Evolutionary conservation across 2,888 invertebrate genomes (phyloP).

Genomic region (Cristatella mucedo): DNA sequence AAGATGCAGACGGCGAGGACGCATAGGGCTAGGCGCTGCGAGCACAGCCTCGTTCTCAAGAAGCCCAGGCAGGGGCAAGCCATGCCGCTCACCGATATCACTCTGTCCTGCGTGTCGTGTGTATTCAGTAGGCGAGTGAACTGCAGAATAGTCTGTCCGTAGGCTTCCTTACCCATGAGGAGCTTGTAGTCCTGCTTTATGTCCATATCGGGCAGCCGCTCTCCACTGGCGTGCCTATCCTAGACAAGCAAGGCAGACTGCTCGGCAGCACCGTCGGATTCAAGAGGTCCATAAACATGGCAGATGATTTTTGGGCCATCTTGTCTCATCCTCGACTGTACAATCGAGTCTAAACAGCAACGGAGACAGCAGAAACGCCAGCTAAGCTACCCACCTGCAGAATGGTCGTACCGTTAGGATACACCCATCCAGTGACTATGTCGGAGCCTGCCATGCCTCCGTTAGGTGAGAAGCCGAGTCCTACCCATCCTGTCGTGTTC

Average conservation of each 20-base stretch:
- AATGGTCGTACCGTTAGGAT: neutral
- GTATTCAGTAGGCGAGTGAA: slow-evolving; percentile 8
- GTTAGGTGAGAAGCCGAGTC: slow-evolving; percentile 9
- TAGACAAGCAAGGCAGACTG: too few relatives aligned
- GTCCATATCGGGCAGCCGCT: slow-evolving; percentile 7
- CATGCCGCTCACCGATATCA: slow-evolving; percentile 9
- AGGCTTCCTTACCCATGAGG: slow-evolving; percentile 5
- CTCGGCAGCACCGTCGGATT: too few relatives aligned
- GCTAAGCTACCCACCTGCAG: neutral
- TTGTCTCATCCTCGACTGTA: neutral
- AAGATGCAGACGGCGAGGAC: too few relatives aligned
- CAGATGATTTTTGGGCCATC: neutral
- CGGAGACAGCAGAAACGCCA: neutral
- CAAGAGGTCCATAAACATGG: neutral
- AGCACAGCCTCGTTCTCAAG: too few relatives aligned
- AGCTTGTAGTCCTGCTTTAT: slow-evolving; percentile 11
- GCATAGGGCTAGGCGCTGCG: too few relatives aligned
- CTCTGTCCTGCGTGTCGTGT: slow-evolving; percentile 10
- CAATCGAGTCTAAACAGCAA: neutral
- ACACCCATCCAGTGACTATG: slow-evolving; percentile 10
- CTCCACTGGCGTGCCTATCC: slow-evolving; percentile 8
- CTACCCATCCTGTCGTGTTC: slow-evolving; percentile 9
- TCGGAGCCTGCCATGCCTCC: slow-evolving; percentile 9
- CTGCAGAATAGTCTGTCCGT: slow-evolving; percentile 7
- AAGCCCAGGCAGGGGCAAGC: too few relatives aligned